Conservation (phyloP, 1,140 invertebrate species). For the Polyergus mexicanus region DNA sequence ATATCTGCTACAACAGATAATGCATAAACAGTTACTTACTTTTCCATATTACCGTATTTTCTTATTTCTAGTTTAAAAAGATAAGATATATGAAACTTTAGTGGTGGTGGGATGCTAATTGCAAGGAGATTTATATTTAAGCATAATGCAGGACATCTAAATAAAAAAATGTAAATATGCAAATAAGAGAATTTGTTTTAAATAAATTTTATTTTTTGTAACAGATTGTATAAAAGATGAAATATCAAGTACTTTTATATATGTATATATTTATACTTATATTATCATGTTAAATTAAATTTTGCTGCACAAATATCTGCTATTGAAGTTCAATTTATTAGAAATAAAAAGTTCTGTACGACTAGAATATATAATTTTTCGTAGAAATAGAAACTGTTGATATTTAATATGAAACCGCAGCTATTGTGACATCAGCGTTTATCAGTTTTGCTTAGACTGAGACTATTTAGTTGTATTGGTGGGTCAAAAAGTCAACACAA, state of each 20-base stretch:
- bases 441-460: slow-evolving; percentile 15
- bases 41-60: neutral
- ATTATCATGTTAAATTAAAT: slow-evolving; percentile 3
- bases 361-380: neutral
- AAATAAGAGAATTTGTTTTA: slow-evolving; percentile 38
- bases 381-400: slow-evolving; percentile 15
- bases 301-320: neutral
- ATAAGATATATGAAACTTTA: neutral
- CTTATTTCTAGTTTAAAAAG: neutral
- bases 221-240: slow-evolving; percentile 2
- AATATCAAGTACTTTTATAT: neutral
- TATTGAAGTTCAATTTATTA: neutral
- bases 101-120: slow-evolving; percentile 13
- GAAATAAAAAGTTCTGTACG: neutral
- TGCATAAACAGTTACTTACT: neutral
- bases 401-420: neutral
- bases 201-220: slow-evolving; percentile 8
- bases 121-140: slow-evolving; percentile 9
- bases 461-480: slow-evolving; percentile 20
- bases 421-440: neutral
- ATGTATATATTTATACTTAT: slow-evolving; percentile 16
- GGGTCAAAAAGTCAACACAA: slow-evolving; percentile 28
- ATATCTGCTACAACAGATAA: slow-evolving; percentile 6
- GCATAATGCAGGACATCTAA: neutral
- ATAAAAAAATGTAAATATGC: slow-evolving; percentile 33